Conservation (phyloP, 2,113 vertebrate genomes). For the Malurus alboscapulatus region DNA sequence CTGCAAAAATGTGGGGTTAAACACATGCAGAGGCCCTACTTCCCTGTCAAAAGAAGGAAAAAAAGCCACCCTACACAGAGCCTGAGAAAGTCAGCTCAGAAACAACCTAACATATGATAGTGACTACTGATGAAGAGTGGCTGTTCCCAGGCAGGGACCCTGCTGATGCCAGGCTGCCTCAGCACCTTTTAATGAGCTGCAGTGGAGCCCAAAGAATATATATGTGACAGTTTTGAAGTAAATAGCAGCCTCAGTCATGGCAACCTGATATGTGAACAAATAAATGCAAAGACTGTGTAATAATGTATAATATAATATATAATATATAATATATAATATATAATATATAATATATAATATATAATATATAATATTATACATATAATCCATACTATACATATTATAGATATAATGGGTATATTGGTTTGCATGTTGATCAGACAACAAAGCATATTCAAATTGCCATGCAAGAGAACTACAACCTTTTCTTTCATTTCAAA, state of each 20-base stretch:
- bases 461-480: background rate
- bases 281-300: background rate
- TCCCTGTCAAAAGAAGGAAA: background rate
- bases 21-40: slow-evolving; percentile 7
- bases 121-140: background rate
- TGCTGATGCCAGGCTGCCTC: background rate
- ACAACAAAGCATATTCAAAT: background rate
- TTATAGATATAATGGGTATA: background rate
- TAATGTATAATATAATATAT: too few species aligned
- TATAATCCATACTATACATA: too few species aligned
- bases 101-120: background rate
- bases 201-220: background rate
- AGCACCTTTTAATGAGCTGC: background rate
- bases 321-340: too few species aligned
- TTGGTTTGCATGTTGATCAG: background rate
- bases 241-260: background rate
- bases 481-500: background rate
- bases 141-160: background rate
- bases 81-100: background rate
- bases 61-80: background rate
- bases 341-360: fast-evolving
- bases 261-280: background rate
- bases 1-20: slow-evolving; percentile 50
- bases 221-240: background rate
- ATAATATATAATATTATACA: too few species aligned